phyloP scores from a whole-genome alignment of 2,113 vertebrate species.

The Machaerirhynchus nigripectus region DNA sequence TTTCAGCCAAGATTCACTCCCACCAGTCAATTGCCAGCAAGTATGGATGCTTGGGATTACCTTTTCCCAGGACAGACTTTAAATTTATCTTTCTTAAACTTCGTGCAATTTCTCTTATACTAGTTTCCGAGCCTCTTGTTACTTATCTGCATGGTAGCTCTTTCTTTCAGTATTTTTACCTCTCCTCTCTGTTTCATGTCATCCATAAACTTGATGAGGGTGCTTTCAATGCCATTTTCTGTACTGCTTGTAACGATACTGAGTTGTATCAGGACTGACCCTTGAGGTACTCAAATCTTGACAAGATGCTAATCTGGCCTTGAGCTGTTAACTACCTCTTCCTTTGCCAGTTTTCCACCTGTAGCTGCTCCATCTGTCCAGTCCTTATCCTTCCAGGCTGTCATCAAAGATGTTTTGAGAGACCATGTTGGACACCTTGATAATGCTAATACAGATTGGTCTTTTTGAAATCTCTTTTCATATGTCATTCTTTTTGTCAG shows the following conservation, averaged over 20 bases:
- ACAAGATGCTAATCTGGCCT: not conserved
- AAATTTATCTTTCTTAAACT: not conserved
- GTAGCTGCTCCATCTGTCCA: not conserved
- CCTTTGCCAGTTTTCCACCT: not conserved
- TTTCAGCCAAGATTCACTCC: not conserved
- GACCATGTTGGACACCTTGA: not conserved
- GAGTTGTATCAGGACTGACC: not conserved
- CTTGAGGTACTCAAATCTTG: not conserved
- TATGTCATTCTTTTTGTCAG: not conserved
- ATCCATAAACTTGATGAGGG: not conserved
- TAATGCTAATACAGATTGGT: not conserved
- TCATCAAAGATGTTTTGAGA: not conserved
- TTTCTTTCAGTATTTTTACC: not conserved
- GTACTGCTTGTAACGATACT: not conserved
- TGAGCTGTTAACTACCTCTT: not conserved
- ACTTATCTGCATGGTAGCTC: not conserved
- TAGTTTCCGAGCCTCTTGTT: not conserved
- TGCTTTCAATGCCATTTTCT: not conserved
- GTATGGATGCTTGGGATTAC: not conserved
- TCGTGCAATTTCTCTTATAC: not conserved
- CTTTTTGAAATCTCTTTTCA: not conserved
- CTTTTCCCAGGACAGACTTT: not conserved
- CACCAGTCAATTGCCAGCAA: not conserved
- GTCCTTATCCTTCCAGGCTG: not conserved
- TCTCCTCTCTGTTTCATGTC: not conserved